Conservation (phyloP, 2,888 invertebrate species). For the Apocheima hispidaria region DNA sequence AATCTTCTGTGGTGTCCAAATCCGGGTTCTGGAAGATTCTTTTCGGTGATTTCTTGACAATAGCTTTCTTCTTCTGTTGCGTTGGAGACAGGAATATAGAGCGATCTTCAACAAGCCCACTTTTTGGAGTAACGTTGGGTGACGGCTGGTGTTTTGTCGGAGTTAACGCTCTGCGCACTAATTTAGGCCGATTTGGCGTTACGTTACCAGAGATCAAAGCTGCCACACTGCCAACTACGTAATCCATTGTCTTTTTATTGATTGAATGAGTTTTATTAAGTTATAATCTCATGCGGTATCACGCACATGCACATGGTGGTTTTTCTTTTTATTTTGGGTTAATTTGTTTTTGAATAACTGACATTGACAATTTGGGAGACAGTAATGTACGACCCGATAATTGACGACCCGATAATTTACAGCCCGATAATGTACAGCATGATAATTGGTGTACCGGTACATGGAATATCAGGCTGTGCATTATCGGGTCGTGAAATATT, state of each 20-base stretch:
- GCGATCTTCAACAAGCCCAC: conserved; percentile 72
- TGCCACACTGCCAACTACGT: conserved; percentile 85
- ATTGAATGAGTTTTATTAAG: conserved; percentile 19
- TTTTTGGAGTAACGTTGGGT: conserved; percentile 79
- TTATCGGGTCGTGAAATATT: no score
- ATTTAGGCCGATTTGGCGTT: conserved; percentile 83
- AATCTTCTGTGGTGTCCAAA: conserved; percentile 63
- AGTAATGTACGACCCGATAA: no score
- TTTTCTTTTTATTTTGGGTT: conserved; percentile 15
- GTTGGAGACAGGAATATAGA: conserved; percentile 79
- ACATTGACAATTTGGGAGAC: no score
- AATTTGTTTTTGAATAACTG: background rate
- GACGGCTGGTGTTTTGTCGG: conserved; percentile 79
- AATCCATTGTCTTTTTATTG: conserved; percentile 69
- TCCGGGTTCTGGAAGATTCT: conserved; percentile 78
- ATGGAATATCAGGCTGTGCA: no score
- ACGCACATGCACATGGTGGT: conserved; percentile 60
- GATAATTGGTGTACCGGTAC: no score
- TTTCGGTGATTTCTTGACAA: conserved; percentile 80
- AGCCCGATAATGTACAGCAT: no score
- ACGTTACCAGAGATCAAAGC: conserved; percentile 86
- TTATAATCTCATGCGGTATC: conserved; percentile 7
- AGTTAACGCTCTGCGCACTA: conserved; percentile 71
- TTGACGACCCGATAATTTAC: no score
- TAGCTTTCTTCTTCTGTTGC: conserved; percentile 77